These are phyloP conservation scores for Ashinkailepas kermadecensis DNA, from an alignment of 2,888 invertebrate genomes.

Conservation along the genomic window DNA sequence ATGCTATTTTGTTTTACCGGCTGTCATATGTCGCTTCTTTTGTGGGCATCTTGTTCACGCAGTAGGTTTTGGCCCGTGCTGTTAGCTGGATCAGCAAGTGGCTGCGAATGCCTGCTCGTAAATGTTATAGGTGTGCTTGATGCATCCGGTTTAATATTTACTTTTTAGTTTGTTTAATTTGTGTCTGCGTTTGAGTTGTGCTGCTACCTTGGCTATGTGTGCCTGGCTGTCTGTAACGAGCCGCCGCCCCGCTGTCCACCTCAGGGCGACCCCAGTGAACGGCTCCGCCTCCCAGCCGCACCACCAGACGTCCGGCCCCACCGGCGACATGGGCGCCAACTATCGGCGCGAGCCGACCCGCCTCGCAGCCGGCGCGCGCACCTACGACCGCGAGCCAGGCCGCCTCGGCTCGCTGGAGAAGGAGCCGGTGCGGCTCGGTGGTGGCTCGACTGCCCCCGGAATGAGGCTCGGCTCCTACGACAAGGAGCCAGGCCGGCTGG, in stretches of 20 bases:
- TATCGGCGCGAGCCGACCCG: not conserved
- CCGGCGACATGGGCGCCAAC: too few relatives aligned
- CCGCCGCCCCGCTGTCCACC: not conserved
- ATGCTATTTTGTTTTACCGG: too few relatives aligned
- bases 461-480: not conserved
- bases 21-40: too few relatives aligned
- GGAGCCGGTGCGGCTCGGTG: constrained; percentile 28
- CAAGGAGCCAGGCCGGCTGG: not conserved
- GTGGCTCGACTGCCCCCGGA: constrained; percentile 29
- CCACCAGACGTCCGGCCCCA: not conserved
- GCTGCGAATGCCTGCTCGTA: too few relatives aligned
- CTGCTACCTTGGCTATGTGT: not conserved
- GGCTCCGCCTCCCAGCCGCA: not conserved
- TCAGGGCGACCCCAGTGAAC: not conserved
- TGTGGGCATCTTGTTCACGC: too few relatives aligned
- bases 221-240: not conserved
- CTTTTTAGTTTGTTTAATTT: too few relatives aligned
- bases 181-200: too few relatives aligned
- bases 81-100: too few relatives aligned
- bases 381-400: not conserved
- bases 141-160: too few relatives aligned
- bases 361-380: not conserved
- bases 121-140: too few relatives aligned
- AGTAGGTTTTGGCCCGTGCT: too few relatives aligned
- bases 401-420: constrained; percentile 25